Conservation (phyloP, 2,113 vertebrate species). For the Pachycephala philippinensis region DNA sequence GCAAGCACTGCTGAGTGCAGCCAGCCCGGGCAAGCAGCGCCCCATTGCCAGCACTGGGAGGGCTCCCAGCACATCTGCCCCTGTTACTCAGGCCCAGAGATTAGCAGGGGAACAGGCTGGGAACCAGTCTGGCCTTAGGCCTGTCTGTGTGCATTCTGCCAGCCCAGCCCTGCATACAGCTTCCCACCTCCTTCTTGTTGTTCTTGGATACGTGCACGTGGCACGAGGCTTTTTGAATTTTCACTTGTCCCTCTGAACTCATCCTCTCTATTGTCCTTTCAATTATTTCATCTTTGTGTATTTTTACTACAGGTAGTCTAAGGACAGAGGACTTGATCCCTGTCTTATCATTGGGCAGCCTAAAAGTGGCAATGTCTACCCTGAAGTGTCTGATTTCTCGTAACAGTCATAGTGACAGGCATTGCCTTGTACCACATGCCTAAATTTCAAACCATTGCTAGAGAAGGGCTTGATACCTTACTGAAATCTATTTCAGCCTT, state of each 20-base stretch:
- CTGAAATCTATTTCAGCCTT: not conserved
- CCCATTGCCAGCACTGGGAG: accelerated
- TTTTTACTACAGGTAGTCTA: not conserved
- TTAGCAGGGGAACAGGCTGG: not conserved
- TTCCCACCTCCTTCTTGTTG: not conserved
- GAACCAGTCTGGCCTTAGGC: not conserved
- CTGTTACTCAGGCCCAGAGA: not conserved
- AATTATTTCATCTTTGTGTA: not conserved
- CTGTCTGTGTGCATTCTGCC: not conserved
- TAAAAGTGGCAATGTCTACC: not conserved
- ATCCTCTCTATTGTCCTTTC: not conserved
- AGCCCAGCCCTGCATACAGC: not conserved
- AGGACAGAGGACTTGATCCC: not conserved
- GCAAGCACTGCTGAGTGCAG: not conserved
- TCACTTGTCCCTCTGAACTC: not conserved
- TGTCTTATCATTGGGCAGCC: not conserved
- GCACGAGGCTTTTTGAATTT: not conserved
- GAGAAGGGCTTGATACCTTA: not conserved
- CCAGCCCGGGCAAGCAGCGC: not conserved
- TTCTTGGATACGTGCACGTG: accelerated
- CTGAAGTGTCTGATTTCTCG: not conserved
- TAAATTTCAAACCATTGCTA: not conserved
- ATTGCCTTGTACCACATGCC: not conserved
- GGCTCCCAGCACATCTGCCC: not conserved
- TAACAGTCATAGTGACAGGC: not conserved